Evolutionary conservation across 2,113 vertebrate species (phyloP).

Genomic region (Ceyx cyanopectus): DNA sequence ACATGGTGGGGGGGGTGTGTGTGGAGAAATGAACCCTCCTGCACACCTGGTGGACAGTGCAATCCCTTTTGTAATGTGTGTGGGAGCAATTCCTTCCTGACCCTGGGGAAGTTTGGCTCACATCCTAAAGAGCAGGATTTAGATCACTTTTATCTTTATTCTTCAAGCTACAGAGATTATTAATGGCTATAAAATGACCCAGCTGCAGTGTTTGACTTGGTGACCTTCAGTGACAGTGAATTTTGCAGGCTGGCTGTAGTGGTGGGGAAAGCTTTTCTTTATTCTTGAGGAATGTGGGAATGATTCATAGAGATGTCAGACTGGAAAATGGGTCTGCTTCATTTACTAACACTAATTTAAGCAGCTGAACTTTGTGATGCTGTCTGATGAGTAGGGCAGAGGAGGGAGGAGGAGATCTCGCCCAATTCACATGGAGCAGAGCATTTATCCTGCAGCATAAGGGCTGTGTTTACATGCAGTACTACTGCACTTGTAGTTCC

Average conservation of each 20-base stretch:
- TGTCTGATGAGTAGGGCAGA: neutral
- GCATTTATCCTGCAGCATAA: neutral
- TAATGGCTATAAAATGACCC: constrained; percentile 39
- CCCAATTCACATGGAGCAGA: neutral
- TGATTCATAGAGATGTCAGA: neutral
- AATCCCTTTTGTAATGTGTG: neutral
- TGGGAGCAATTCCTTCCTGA: constrained; percentile 26
- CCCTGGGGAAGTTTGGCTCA: neutral
- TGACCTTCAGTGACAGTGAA: constrained; percentile 33
- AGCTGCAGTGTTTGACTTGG: constrained; percentile 29
- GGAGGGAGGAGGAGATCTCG: neutral
- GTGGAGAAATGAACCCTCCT: neutral
- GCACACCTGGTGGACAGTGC: neutral
- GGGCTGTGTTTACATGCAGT: neutral
- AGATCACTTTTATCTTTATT: constrained; percentile 49
- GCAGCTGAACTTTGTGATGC: neutral
- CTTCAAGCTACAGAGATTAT: neutral
- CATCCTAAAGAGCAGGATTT: constrained; percentile 23
- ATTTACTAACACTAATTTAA: neutral
- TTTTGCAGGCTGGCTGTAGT: neutral
- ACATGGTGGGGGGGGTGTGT: too few relatives aligned
- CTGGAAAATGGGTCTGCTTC: neutral
- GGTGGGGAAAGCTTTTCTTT: neutral
- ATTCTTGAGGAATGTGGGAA: constrained; percentile 8
- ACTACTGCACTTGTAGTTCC: neutral